Percentiles rank a stretch among this genome's conserved stretches.
These are phyloP conservation scores for Fragum whitleyi DNA, from an alignment of 2,888 invertebrate genomes.

Conservation along the genomic window DNA sequence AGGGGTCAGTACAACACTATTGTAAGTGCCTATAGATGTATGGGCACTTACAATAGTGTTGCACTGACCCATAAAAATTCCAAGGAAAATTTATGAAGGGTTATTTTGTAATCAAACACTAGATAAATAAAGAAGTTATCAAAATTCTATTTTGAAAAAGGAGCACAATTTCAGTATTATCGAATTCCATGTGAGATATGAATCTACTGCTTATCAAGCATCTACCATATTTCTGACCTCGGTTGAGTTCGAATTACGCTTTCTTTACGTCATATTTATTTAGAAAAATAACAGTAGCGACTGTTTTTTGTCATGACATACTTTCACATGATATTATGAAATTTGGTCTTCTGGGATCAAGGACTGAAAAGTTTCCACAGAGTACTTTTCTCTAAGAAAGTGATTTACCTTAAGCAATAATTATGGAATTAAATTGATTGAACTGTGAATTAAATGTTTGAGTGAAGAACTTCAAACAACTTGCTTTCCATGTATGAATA, in stretches of 20 bases:
- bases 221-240: conserved; percentile 21
- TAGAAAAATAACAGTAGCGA: background rate
- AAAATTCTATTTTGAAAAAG: background rate
- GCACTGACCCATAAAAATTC: no score
- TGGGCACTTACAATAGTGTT: no score
- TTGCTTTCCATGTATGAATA: no score
- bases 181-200: conserved; percentile 18
- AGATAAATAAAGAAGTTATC: background rate
- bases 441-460: no score
- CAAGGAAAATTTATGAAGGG: background rate
- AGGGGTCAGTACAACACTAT: no score
- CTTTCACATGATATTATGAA: background rate
- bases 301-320: background rate
- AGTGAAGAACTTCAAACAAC: no score
- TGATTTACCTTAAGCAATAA: no score
- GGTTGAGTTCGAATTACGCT: conserved; percentile 6
- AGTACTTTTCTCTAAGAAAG: background rate
- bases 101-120: background rate
- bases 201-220: conserved; percentile 22
- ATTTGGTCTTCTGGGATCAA: background rate
- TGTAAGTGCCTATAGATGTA: no score
- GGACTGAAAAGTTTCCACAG: background rate
- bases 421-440: no score
- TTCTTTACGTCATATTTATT: conserved; percentile 30
- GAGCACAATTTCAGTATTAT: conserved; percentile 2